phyloP scores from a whole-genome alignment of 2,113 vertebrate genomes.

The Pelmatolapia mariae region DNA sequence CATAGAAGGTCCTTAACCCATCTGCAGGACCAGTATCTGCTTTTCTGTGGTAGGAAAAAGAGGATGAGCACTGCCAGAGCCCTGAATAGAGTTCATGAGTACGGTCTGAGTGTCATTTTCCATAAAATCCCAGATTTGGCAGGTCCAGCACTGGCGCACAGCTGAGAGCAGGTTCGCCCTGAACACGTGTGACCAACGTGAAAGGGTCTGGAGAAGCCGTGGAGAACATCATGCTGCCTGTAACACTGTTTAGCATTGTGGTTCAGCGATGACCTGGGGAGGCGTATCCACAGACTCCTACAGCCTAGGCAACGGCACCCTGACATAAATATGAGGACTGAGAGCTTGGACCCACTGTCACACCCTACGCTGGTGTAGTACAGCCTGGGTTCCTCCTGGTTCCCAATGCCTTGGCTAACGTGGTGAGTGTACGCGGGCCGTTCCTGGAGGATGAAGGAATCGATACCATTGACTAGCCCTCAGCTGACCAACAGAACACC shows the following conservation, averaged over 20 bases:
- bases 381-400: neutral
- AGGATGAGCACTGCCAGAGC: neutral
- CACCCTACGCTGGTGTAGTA: neutral
- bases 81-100: neutral
- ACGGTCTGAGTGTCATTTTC: neutral
- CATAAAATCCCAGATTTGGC: neutral
- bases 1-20: neutral
- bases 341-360: neutral
- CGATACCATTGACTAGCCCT: neutral
- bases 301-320: neutral
- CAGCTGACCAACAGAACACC: neutral
- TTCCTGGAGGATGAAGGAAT: neutral
- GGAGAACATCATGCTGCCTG: neutral
- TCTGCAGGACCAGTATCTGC: neutral
- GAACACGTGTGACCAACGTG: neutral
- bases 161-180: neutral
- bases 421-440: rapidly evolving
- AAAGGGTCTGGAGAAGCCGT: neutral
- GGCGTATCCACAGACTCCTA: neutral
- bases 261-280: rapidly evolving
- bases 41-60: neutral
- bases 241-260: neutral
- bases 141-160: neutral
- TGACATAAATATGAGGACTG: rapidly evolving
- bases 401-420: neutral